Conservation (phyloP, 2,797 vertebrate species). For the Sebastes baramenuke region DNA sequence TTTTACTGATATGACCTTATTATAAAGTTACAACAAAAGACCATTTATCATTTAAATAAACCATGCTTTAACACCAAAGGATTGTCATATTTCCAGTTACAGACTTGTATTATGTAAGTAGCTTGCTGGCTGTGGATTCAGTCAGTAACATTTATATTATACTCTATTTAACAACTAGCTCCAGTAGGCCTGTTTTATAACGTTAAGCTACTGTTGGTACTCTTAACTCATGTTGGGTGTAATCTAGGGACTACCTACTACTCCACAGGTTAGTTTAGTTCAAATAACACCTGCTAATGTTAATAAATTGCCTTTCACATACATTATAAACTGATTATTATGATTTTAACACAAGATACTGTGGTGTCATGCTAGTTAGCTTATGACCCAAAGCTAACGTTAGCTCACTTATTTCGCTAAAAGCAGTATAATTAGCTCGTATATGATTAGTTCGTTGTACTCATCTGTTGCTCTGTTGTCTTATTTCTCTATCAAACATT, state of each 20-base stretch:
- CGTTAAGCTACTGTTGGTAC: neutral
- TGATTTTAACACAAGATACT: neutral
- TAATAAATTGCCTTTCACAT: fast-evolving
- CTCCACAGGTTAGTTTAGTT: fast-evolving
- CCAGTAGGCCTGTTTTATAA: neutral
- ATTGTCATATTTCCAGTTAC: neutral
- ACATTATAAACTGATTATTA: neutral
- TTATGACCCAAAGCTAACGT: neutral
- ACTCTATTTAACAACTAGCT: neutral
- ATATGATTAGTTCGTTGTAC: fast-evolving
- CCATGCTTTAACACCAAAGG: neutral
- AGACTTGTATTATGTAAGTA: neutral
- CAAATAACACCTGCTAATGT: neutral
- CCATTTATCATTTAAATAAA: neutral
- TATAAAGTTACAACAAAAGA: neutral
- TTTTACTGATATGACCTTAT: neutral
- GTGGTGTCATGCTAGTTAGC: neutral
- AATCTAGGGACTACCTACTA: too few species aligned
- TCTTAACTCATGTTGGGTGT: neutral
- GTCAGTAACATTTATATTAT: neutral
- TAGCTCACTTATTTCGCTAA: conserved; percentile 1
- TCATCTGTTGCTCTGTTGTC: neutral
- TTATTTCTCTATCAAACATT: fast-evolving
- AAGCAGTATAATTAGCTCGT: neutral
- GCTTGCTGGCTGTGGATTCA: neutral